Percentiles rank a stretch among this genome's conserved stretches.
Evolutionary conservation across 2,888 invertebrate species (phyloP).

Genomic region (Yponomeuta sedellus): DNA sequence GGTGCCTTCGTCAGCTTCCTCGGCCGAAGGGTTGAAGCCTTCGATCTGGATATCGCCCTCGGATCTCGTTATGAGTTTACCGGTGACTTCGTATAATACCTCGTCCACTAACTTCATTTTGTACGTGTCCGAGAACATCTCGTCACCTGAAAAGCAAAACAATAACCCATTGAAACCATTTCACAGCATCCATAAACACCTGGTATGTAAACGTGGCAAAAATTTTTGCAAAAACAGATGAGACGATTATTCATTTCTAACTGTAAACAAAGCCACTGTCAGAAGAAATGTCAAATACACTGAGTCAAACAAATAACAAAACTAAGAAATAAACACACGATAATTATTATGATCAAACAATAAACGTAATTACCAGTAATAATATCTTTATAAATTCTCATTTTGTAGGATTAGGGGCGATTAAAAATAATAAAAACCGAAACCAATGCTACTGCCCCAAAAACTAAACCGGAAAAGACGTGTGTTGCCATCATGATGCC

Average conservation of each 20-base stretch:
- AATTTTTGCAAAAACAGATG: conserved; percentile 23
- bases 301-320: conserved; percentile 38
- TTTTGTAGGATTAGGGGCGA: conserved; percentile 79
- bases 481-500: too few species aligned
- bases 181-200: conserved; percentile 20
- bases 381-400: conserved; percentile 97
- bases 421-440: conserved; percentile 76
- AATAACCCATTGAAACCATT: conserved; percentile 23
- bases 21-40: conserved; percentile 96
- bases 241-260: conserved; percentile 34
- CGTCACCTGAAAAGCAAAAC: conserved; percentile 85
- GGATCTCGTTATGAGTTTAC: conserved; percentile 85
- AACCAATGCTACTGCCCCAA: conserved; percentile 70
- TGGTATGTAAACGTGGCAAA: conserved; percentile 53
- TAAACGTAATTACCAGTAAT: conserved; percentile 85
- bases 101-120: conserved; percentile 94
- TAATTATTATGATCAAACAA: conserved; percentile 30
- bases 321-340: conserved; percentile 48
- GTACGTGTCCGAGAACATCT: conserved; percentile 98
- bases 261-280: conserved; percentile 23
- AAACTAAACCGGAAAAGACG: conserved; percentile 71
- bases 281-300: conserved; percentile 65
- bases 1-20: conserved; percentile 90
- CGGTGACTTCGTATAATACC: conserved; percentile 95
- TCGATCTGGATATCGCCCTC: conserved; percentile 87